These are phyloP conservation scores for Neofelis nebulosa DNA, from an alignment of 2,113 vertebrate genomes.

Conservation along the genomic window DNA sequence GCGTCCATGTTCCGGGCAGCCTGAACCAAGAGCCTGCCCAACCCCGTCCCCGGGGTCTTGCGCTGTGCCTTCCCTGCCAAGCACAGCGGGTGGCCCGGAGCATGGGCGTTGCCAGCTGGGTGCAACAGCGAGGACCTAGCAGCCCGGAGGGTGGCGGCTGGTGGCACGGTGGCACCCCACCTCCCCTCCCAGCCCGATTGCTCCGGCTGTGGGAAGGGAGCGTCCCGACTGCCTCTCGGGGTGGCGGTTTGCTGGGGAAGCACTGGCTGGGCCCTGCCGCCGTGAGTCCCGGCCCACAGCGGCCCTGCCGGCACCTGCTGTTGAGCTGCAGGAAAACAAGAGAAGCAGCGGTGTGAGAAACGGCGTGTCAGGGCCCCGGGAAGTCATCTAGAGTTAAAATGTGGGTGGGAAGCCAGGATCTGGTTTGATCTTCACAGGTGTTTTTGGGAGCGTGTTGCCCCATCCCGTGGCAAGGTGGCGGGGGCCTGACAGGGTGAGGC, in stretches of 20 bases:
- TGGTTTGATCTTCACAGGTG: accelerated
- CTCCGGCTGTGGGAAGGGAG: accelerated
- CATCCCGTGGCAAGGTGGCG: not conserved
- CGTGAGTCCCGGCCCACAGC: accelerated
- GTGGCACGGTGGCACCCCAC: accelerated
- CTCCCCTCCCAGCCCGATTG: not conserved
- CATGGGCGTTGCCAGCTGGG: accelerated
- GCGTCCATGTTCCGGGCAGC: not conserved
- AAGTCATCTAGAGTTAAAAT: accelerated
- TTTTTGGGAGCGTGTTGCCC: accelerated
- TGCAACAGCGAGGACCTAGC: too few relatives aligned
- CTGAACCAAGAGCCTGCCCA: not conserved
- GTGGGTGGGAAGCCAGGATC: accelerated
- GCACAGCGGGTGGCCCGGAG: not conserved
- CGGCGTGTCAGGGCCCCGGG: accelerated
- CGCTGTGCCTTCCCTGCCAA: not conserved
- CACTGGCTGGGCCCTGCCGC: accelerated
- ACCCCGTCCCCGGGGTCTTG: accelerated
- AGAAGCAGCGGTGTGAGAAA: accelerated
- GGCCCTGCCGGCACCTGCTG: accelerated
- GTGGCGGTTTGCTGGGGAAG: too few relatives aligned
- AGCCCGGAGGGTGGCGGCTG: accelerated
- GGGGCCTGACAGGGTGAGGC: not conserved
- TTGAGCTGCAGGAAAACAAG: not conserved
- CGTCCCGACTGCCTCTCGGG: accelerated